phyloP scores from a whole-genome alignment of 2,888 invertebrate species.

The Unio pictorum region DNA sequence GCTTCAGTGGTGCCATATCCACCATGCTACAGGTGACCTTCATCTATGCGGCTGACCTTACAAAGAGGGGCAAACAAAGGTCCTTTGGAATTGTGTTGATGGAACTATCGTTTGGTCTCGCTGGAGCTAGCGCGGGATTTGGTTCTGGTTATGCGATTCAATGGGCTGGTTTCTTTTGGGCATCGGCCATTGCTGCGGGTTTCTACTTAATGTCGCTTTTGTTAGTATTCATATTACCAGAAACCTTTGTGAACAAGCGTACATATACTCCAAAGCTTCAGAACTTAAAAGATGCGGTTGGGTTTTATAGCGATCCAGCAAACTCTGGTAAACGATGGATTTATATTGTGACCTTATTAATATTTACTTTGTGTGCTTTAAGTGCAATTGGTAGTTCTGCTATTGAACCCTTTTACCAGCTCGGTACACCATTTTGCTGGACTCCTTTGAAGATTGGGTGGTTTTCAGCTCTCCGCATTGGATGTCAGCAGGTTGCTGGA shows the following conservation, averaged over 20 bases:
- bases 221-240: constrained; percentile 15
- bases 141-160: constrained; percentile 28
- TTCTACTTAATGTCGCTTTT: constrained; percentile 7
- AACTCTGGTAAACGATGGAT: constrained; percentile 24
- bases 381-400: constrained; percentile 15
- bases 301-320: constrained; percentile 11
- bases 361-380: constrained; percentile 19
- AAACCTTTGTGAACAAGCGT: constrained; percentile 14
- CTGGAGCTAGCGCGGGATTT: constrained; percentile 8
- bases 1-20: constrained; percentile 23
- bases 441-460: constrained; percentile 30
- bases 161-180: constrained; percentile 19
- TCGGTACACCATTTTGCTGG: constrained; percentile 41
- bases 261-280: constrained; percentile 5
- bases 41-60: constrained; percentile 27
- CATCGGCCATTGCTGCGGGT: constrained; percentile 11
- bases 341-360: constrained; percentile 16
- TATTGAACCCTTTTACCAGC: constrained; percentile 31
- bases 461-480: constrained; percentile 10
- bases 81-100: constrained; percentile 19
- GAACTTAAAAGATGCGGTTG: constrained; percentile 9
- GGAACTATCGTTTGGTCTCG: constrained; percentile 19
- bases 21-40: constrained; percentile 21
- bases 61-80: constrained; percentile 17
- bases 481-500: constrained; percentile 14